phyloP scores from a whole-genome alignment of 2,888 invertebrate genomes.

The Opisthograptis luteolata region DNA sequence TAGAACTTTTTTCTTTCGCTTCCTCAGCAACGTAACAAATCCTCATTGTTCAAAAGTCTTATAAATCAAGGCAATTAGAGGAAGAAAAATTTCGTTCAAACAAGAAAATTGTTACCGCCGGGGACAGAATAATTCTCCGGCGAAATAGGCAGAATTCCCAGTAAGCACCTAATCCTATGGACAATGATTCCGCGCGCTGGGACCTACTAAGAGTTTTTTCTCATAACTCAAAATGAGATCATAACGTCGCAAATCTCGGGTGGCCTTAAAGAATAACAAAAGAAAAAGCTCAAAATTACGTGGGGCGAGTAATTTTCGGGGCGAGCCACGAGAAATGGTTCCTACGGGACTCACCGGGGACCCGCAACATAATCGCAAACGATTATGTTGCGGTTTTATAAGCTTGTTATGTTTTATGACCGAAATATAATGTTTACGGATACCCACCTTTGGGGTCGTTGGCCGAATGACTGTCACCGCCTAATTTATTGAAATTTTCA shows the following conservation, averaged over 20 bases:
- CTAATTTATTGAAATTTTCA: constrained; percentile 53
- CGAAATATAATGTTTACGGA: constrained; percentile 69
- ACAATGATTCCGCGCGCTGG: constrained; percentile 72
- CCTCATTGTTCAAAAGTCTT: constrained; percentile 34
- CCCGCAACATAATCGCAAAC: too few relatives aligned
- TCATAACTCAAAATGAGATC: constrained; percentile 83
- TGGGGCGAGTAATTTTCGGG: constrained; percentile 80
- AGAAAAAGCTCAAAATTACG: constrained; percentile 81
- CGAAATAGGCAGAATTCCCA: constrained; percentile 52
- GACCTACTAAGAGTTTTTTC: constrained; percentile 78
- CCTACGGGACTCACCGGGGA: constrained; percentile 70
- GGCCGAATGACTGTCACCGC: constrained; percentile 47
- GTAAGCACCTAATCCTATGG: constrained; percentile 72
- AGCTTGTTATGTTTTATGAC: constrained; percentile 81
- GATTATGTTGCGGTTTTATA: constrained; percentile 81
- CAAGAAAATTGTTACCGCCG: constrained; percentile 41
- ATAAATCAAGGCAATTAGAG: constrained; percentile 37
- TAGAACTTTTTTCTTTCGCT: constrained; percentile 41
- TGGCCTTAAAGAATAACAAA: constrained; percentile 80
- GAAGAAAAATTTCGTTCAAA: constrained; percentile 39
- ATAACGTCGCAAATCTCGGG: constrained; percentile 79
- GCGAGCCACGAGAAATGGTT: constrained; percentile 72
- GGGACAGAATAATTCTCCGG: constrained; percentile 41
- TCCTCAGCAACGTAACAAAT: constrained; percentile 41
- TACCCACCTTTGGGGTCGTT: constrained; percentile 54